phyloP scores from a whole-genome alignment of 2,113 vertebrate species.

The Ailuropoda melanoleuca region DNA sequence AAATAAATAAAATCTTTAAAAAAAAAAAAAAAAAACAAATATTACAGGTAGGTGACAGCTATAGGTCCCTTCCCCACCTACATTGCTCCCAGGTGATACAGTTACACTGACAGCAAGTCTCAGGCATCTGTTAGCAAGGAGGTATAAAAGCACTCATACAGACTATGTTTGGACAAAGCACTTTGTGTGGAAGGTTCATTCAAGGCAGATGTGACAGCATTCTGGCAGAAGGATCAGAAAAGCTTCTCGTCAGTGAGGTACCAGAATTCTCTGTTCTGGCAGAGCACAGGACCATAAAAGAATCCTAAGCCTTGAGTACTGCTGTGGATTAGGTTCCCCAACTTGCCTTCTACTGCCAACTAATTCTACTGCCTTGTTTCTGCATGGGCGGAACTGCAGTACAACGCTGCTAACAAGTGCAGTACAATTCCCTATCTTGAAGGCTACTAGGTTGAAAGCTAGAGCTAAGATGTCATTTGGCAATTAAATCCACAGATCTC shows the following conservation, averaged over 20 bases:
- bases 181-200: not conserved
- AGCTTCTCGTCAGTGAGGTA: not conserved
- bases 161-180: not conserved
- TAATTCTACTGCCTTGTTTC: not conserved
- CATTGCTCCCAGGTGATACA: not conserved
- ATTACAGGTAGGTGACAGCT: not conserved
- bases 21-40: no score
- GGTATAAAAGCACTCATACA: not conserved
- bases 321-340: not conserved
- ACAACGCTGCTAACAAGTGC: not conserved
- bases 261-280: not conserved
- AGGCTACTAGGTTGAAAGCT: slow-evolving; percentile 5
- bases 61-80: not conserved
- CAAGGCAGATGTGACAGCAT: not conserved
- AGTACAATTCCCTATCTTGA: not conserved
- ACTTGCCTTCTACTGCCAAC: not conserved
- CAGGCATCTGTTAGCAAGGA: not conserved
- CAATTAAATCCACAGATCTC: not conserved
- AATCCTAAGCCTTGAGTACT: not conserved
- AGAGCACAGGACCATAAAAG: not conserved
- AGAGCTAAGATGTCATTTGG: not conserved
- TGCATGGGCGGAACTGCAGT: not conserved
- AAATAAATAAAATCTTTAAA: no score
- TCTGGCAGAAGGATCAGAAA: not conserved
- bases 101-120: not conserved